Evolutionary conservation across 1,140 invertebrate species (phyloP), one percentile per base, ranked within the genome.

Genomic region (Pteromalus puparum): DNA sequence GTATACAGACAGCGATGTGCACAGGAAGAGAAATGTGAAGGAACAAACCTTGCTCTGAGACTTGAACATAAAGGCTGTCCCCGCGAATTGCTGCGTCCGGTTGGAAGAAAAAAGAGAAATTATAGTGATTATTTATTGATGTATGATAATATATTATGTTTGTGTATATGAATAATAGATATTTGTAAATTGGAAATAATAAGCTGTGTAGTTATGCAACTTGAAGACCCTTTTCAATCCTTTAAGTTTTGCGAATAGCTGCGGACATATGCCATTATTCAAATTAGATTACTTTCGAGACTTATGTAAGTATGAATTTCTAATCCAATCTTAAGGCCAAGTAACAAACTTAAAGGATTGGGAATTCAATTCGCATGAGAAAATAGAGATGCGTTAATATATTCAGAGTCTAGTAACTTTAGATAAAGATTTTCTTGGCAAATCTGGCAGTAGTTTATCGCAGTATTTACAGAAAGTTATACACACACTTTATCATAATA

Each of bases 51-150:
- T 93, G 87, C 78, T 90, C 86, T 92, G 92, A 88, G 91, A 91
- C 90, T 91, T 93, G 92, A 93, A 93, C 90, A 92, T 91, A 91
- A 92, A 93, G 90, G 91, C 90, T 85, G 92, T 93, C 88, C 93
- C 93, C 83, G 93, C 92, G 88, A 93, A 93, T 87, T 91, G 91
- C 93, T 93, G 93, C 92, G 87, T 91, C 90, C 91, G 46, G 34
- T 12, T 21, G 53, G 18, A 53, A 28, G 30, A 48, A 65, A 73
- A 81, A 48, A 81, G 30, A 72, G 3, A 18, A 34, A 34, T 34
- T 34, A 12, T 75, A 73, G 48, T 24, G 38, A 84, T 84, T 84
- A 84, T 81, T 68, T 46, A 61, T 61, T n/a, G 26, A 72, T 72
- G 68, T 72, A 34, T 34, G 28, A 21, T 34, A 30, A 30, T 30